Conservation (phyloP, 1,140 invertebrate species). For the Macrobrachium rosenbergii region DNA sequence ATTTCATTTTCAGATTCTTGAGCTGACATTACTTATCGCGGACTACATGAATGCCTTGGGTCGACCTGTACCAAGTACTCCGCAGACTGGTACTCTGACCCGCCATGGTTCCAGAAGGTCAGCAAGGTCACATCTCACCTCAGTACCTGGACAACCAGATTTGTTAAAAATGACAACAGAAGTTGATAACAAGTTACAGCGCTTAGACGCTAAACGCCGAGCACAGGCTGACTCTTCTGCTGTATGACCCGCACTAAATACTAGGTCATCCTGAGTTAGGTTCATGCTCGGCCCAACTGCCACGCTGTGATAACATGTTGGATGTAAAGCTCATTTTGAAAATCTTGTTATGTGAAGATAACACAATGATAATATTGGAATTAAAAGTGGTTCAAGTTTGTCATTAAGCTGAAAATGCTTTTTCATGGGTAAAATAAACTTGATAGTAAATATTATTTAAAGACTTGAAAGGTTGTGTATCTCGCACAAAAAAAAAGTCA, state of each 20-base stretch:
- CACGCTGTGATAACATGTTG: conserved; percentile 50
- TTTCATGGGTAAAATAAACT: not conserved
- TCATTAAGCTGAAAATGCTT: no score
- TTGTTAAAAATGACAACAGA: conserved; percentile 65
- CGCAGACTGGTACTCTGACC: conserved; percentile 84
- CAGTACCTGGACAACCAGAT: conserved; percentile 59
- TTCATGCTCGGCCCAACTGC: conserved; percentile 62
- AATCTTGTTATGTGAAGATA: conserved; percentile 3
- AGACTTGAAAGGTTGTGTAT: conserved; percentile 5
- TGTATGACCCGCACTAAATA: conserved; percentile 55
- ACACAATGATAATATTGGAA: conserved; percentile 16
- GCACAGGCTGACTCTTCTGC: conserved; percentile 54
- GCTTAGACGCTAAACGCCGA: conserved; percentile 56
- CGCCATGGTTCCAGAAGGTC: conserved; percentile 76
- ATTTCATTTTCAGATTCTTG: conserved; percentile 79
- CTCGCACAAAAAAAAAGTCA: conserved; percentile 13
- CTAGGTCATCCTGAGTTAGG: conserved; percentile 60
- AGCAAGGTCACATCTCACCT: conserved; percentile 36
- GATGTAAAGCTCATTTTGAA: conserved; percentile 10
- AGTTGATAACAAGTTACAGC: conserved; percentile 60
- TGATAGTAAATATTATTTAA: not conserved
- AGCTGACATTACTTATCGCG: conserved; percentile 92
- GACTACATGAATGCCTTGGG: conserved; percentile 95
- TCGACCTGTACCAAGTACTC: conserved; percentile 81
- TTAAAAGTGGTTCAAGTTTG: not conserved